These are phyloP conservation scores for Pyrocephalus nanus DNA, from an alignment of 2,797 vertebrate genomes.

Conservation along the genomic window DNA sequence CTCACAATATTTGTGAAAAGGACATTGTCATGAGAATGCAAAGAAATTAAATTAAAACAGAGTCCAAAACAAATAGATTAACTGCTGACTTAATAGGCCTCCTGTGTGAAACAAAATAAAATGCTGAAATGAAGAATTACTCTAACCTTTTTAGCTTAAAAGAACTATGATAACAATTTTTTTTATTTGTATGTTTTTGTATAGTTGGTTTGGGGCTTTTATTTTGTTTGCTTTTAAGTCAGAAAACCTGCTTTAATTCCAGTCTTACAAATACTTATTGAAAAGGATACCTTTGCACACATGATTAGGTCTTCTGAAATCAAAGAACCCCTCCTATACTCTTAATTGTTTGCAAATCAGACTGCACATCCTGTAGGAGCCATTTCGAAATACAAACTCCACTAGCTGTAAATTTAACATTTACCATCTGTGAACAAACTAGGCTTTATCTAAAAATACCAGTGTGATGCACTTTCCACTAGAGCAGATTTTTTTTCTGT, in stretches of 20 bases:
- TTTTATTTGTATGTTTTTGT: not conserved
- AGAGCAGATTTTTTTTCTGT: not conserved
- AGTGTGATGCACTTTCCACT: not conserved
- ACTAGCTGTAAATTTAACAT: not conserved
- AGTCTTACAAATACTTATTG: not conserved
- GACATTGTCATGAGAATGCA: not conserved
- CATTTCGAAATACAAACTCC: not conserved
- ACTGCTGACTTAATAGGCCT: not conserved
- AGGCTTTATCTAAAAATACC: constrained; percentile 16
- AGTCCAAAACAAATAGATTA: not conserved
- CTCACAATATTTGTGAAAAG: not conserved
- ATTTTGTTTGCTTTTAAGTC: not conserved
- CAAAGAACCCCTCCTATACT: not conserved
- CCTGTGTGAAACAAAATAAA: not conserved
- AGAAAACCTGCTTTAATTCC: not conserved
- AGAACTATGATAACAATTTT: not conserved
- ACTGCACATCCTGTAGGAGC: not conserved
- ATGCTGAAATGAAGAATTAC: not conserved
- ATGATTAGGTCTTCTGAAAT: not conserved
- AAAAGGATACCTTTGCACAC: not conserved
- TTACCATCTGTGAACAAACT: not conserved
- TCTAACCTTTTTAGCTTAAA: not conserved
- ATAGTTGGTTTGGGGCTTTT: not conserved
- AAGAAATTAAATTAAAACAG: not conserved
- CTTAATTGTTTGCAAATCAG: not conserved